Percentiles rank a stretch among this genome's conserved stretches.
Evolutionary conservation across 2,888 invertebrate species (phyloP).

Genomic region (Ashinkailepas kermadecensis): DNA sequence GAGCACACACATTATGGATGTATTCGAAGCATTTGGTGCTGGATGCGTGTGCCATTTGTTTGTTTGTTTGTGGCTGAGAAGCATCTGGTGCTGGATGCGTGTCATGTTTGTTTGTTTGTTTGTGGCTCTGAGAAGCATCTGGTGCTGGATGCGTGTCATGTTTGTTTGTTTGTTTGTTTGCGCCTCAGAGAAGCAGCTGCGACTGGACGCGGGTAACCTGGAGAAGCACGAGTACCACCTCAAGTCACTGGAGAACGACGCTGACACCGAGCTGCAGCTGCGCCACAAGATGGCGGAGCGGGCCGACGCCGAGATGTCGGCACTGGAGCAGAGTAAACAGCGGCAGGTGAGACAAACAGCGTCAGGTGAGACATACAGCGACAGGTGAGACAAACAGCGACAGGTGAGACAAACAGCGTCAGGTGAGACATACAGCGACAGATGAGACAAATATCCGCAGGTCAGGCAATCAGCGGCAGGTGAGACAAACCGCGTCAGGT

Average conservation of each 20-base stretch:
- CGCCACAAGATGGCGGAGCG: constrained; percentile 3
- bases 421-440: background rate
- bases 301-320: background rate
- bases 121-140: too few relatives aligned
- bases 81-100: too few relatives aligned
- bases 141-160: constrained; percentile 9
- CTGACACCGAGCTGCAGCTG: constrained; percentile 12
- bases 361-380: too few relatives aligned
- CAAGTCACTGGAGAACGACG: constrained; percentile 10
- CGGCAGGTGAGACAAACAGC: too few relatives aligned
- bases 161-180: constrained; percentile 26
- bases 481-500: background rate
- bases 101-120: too few relatives aligned
- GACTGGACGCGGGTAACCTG: constrained; percentile 49
- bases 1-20: too few relatives aligned
- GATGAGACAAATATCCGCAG: background rate
- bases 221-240: constrained; percentile 36
- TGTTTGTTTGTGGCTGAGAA: too few relatives aligned
- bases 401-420: background rate
- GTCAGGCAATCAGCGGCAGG: background rate
- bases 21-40: too few relatives aligned
- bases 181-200: constrained; percentile 49
- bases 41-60: too few relatives aligned
- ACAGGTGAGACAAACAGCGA: too few relatives aligned
- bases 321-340: constrained; percentile 6